Base-by-base conservation (phyloP, 2,888 invertebrate species). In the Acrobasis repandana region DNA sequence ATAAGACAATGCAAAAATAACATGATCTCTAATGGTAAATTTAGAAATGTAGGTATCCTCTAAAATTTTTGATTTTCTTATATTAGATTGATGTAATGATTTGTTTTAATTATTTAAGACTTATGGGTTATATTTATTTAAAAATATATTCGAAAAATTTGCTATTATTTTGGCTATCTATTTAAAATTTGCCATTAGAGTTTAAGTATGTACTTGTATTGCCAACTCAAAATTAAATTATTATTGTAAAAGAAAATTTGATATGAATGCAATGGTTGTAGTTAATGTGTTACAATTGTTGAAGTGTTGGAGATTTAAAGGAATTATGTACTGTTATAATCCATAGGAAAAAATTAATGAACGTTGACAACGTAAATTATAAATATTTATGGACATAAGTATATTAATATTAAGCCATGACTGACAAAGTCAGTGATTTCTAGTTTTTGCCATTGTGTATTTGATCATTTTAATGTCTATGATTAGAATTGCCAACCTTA, bases 211-310 rank as follows among this genome's bases (percentile, higher is more conserved):
- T 18, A 52, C 36, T 36, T 33, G 34, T 36, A 34, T 52, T 34
- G 52, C 15, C 52, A 20, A 20, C 38, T 43, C 14, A 20, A 54
- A 15, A 38, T 16, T 54, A 20, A 18, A 20, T 54, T 43, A 43
- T 54, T 54, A 54, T 54, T 38, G 16, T 38, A 20, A 36, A 16
- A 18, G 15, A 54, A 11, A 36, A 18, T 38, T 15, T 18, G 38
- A 54, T 54, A 38, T 38, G 36, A 54, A 18, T 11, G 38, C 18
- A 54, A 54, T 38, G 54, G 54, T 54, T 54, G 54, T 54, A n/a
- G n/a, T n/a, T n/a, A 54, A 54, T 38, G 54, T 54, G 11, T 54
- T 43, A 54, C 54, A 54, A 54, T 43, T 54, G 20, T 54, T 54
- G 54, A 51, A 34, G 20, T 50, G n/a, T 51, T 34, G 51, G 14